Base-by-base conservation (phyloP, 1,140 invertebrate species). In the Olivierus martensii region DNA sequence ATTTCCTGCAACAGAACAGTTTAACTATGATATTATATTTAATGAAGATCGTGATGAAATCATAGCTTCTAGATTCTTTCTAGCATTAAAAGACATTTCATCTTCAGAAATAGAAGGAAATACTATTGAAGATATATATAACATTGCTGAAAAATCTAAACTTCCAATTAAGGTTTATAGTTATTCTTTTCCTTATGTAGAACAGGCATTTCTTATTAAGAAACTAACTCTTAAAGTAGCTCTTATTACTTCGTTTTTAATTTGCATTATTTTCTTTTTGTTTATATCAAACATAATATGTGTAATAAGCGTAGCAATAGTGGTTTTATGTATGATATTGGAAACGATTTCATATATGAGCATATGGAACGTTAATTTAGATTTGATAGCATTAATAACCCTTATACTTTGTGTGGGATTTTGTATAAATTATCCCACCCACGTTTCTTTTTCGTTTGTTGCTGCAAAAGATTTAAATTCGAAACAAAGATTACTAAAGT, bases 351-450 rank as follows among this genome's bases (percentile, higher is more conserved):
- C 92, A 1, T 95, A 94, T 70, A 93, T 98, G 86, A 81, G 88
- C 0, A 71, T 94, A 2, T 96, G 92, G 90, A 80, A 82, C 57
- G 87, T 97, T 1, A 92, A 88, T 63, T 72, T 97, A 36, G 92
- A 95, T 67, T 89, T 90, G 6, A 93, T 97, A 61, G 95, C 91
- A 0, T 97, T 96, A 91, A 94, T 97, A 37, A 95, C 96, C 63
- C 74, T 97, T 2, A 95, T 98, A 46, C 95, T 97, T 89, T 94
- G 90, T 63, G 93, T 96, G 38, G 93, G 93, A 41, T 96, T 96
- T 70, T 93, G 88, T 4, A 89, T 97, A 0, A 92, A 97, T 65
- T 97, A 94, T 66, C 91, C 89, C 0, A 92, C 91, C 4, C 92
- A 97, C 63, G 94, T 96, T 43, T 93, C 89, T 59, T 94, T 96